Conservation (phyloP, 2,113 vertebrate genomes). For the Jacana jacana region DNA sequence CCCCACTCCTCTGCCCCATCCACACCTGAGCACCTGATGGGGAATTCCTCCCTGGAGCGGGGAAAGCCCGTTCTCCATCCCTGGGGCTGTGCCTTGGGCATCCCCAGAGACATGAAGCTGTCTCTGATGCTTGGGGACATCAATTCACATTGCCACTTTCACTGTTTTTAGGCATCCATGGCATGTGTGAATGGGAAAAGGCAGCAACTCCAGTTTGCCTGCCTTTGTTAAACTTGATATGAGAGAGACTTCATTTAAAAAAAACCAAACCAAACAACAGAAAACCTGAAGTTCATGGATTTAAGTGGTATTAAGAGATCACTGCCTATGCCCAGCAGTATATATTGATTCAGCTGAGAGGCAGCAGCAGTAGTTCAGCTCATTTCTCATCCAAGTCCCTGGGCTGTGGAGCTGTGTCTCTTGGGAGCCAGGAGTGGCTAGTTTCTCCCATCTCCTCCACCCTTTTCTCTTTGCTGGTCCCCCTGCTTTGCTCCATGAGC, state of each 20-base stretch:
- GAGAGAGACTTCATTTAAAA: neutral
- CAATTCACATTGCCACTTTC: fast-evolving
- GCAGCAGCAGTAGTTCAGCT: neutral
- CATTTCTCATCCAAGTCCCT: neutral
- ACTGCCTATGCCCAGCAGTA: neutral
- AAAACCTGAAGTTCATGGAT: neutral
- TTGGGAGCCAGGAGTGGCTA: neutral
- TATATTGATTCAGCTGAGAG: neutral
- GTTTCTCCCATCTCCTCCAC: too few relatives aligned
- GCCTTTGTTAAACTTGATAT: neutral
- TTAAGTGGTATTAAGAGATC: neutral
- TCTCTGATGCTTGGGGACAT: neutral
- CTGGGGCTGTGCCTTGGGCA: neutral
- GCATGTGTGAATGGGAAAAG: neutral
- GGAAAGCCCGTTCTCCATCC: neutral
- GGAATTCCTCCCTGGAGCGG: neutral
- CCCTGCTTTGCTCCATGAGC: neutral
- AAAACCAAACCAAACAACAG: too few relatives aligned
- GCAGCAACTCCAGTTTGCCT: neutral
- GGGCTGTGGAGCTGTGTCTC: neutral
- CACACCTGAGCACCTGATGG: neutral
- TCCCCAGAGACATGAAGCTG: neutral
- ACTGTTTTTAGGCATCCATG: neutral
- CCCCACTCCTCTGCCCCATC: neutral
- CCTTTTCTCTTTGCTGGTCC: neutral